Evolutionary conservation across 1,140 invertebrate genomes (phyloP).

Genomic region (Microplitis demolitor): DNA sequence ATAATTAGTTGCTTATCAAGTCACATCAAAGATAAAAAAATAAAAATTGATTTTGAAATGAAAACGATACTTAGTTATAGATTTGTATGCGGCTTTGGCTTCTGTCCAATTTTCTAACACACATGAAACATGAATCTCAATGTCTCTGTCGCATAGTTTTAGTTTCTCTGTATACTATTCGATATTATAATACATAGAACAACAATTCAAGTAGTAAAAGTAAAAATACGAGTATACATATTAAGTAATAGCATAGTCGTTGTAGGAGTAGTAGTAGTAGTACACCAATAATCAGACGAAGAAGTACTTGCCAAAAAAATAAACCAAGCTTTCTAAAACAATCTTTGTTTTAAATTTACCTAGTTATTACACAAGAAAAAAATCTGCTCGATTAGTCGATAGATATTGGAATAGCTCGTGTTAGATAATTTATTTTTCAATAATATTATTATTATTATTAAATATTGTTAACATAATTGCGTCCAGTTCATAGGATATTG

Average conservation of each 20-base stretch:
- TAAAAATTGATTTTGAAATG: background rate
- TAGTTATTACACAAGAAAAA: background rate
- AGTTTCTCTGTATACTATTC: background rate
- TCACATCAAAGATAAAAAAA: too few species aligned
- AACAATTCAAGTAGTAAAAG: background rate
- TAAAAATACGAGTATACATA: background rate
- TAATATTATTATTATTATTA: background rate
- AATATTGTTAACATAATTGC: background rate
- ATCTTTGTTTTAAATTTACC: background rate
- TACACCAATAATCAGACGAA: constrained; percentile 2
- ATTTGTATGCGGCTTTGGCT: constrained; percentile 28
- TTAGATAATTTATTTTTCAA: background rate
- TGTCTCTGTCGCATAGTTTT: constrained; percentile 6
- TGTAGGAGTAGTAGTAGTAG: background rate
- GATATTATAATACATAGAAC: background rate
- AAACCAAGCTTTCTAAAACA: background rate
- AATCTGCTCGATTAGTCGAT: too few species aligned
- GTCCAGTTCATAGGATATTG: background rate
- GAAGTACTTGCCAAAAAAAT: background rate
- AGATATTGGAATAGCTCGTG: too few species aligned
- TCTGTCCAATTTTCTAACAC: constrained; percentile 4
- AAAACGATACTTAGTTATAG: constrained; percentile 14
- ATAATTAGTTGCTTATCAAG: too few species aligned
- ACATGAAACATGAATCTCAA: background rate
- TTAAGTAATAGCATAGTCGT: background rate